Base-by-base conservation (phyloP, 2,113 vertebrate genomes). In the Nothocercus julius region DNA sequence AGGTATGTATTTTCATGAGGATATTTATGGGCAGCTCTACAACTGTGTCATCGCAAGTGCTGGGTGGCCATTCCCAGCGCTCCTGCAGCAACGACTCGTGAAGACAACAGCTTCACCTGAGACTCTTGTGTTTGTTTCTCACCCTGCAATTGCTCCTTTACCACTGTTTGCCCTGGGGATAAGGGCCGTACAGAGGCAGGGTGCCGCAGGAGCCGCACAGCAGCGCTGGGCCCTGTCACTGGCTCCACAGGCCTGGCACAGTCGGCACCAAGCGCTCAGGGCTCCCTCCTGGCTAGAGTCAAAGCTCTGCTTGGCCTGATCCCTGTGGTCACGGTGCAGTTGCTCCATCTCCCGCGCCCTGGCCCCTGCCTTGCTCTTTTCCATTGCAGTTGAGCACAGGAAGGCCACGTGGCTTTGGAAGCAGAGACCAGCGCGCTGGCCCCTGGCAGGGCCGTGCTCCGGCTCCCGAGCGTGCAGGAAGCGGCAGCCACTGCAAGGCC, bases 1-100 rank as follows among this genome's bases (percentile, higher is more conserved):
- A 42, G 83, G 47, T 53, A 87, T 15, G 38, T 96, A 89, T 97
- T 97, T 95, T 94, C 97, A 66, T 74, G 81, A 47, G 53, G 21
- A 7, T 94, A 94, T 96, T 96, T 96, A 92, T 67, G 92, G 94
- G 91, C 54, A 56, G 72, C 44, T 58, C 56, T 47, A 21, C 38
- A 34, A 7, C 24, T 12, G 70, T 0, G 4, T 6, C n/a, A 49
- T 16, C 90, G 59, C 69, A 34, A 75, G 30, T 11, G 70, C 30
- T 0, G 7, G 68, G 32, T 44, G 27, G 17, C 36, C 0, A 1
- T 7, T 15, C 44, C 56, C 0, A 0, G 45, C 72, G 49, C 34
- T 47, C 19, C 17, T 8, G 42, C 32, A 40, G 7, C 7, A 8
- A 1, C 8, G 34, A 30, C 34, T 68, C n/a, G 32, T 7, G 11